These are phyloP conservation scores for Hirtodrosophila cameraria DNA, from an alignment of 2,888 invertebrate species.

Conservation along the genomic window DNA sequence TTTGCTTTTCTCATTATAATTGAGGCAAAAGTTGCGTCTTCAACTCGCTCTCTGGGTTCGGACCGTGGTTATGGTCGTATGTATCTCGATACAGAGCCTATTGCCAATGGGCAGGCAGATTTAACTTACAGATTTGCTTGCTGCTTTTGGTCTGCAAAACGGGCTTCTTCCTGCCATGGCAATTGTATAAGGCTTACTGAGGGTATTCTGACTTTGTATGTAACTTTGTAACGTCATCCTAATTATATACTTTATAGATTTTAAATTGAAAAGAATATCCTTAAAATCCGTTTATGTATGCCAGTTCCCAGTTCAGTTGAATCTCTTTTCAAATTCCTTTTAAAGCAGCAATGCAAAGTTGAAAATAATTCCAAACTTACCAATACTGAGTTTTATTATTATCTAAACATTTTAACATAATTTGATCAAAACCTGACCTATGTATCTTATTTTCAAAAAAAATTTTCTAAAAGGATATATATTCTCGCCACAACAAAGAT, in stretches of 20 bases:
- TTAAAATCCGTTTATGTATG: too few species aligned
- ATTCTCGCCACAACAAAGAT: too few species aligned
- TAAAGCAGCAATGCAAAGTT: too few species aligned
- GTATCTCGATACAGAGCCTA: slow-evolving; percentile 10
- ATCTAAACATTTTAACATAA: too few species aligned
- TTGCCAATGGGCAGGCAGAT: slow-evolving; percentile 57
- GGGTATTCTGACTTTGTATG: not conserved
- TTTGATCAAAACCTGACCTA: too few species aligned
- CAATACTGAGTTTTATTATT: too few species aligned
- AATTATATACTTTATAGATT: not conserved
- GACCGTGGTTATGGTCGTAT: slow-evolving; percentile 5
- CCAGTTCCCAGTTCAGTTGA: too few species aligned
- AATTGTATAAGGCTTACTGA: slow-evolving; percentile 7
- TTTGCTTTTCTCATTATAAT: slow-evolving; percentile 82
- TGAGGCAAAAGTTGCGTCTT: slow-evolving; percentile 56
- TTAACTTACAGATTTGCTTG: slow-evolving; percentile 60
- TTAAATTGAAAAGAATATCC: too few species aligned
- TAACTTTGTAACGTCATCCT: not conserved
- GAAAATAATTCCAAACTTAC: too few species aligned
- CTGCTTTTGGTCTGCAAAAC: not conserved
- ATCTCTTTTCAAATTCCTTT: too few species aligned
- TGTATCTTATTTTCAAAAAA: too few species aligned
- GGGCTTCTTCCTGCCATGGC: slow-evolving; percentile 2
- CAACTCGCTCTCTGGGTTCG: slow-evolving; percentile 13
- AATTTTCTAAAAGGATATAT: too few species aligned